Conservation (phyloP, 2,888 invertebrate species). For the Gortyna flavago region DNA sequence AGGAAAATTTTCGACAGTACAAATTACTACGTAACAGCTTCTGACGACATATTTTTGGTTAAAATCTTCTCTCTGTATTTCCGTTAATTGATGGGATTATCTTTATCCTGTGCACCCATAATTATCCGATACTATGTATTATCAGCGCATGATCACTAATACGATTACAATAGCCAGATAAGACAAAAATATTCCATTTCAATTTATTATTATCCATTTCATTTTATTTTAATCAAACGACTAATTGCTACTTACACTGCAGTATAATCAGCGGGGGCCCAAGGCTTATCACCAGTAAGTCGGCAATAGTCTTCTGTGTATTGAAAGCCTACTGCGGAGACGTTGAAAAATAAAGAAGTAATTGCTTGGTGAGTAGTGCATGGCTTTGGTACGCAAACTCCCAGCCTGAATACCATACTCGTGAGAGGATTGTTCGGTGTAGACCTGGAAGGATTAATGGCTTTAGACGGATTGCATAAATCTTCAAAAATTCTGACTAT, state of each 20-base stretch:
- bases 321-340: slow-evolving; percentile 42
- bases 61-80: neutral
- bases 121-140: neutral
- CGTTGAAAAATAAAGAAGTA: slow-evolving; percentile 48
- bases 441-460: slow-evolving; percentile 29
- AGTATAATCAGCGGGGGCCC: slow-evolving; percentile 45
- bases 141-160: neutral
- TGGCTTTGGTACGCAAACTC: slow-evolving; percentile 51
- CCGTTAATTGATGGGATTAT: neutral
- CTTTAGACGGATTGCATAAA: neutral
- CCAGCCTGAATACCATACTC: slow-evolving; percentile 37
- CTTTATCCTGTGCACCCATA: no score
- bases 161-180: slow-evolving; percentile 1
- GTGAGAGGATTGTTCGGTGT: slow-evolving; percentile 37
- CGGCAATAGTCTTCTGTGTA: slow-evolving; percentile 50
- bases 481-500: neutral
- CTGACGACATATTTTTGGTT: neutral
- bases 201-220: no score
- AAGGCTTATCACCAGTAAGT: slow-evolving; percentile 46
- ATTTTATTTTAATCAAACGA: no score
- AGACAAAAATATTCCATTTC: neutral
- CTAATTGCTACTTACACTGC: slow-evolving; percentile 46
- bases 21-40: neutral
- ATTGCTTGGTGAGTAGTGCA: slow-evolving; percentile 54
- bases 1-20: neutral